phyloP scores from a whole-genome alignment of 2,797 vertebrate genomes.

The Cygnus olor region DNA sequence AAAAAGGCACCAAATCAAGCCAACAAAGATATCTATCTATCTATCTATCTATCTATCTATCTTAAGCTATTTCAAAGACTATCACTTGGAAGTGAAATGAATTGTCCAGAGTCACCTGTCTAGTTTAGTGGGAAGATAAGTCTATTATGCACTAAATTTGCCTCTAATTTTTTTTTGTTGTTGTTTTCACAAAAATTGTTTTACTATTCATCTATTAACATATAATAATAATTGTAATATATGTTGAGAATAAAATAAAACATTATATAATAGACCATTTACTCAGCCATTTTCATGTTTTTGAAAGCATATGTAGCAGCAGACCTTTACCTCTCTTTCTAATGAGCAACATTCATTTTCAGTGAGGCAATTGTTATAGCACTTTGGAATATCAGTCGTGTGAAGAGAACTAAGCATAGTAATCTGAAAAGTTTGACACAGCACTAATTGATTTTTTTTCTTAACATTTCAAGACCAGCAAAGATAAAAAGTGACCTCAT shows the following conservation, averaged over 20 bases:
- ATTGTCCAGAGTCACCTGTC: not conserved
- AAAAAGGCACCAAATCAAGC: not conserved
- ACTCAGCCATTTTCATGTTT: not conserved
- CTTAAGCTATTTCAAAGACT: not conserved
- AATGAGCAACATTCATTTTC: not conserved
- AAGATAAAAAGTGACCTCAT: not conserved
- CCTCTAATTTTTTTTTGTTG: not conserved
- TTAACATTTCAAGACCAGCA: constrained; percentile 4
- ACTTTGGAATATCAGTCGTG: not conserved
- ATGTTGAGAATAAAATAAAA: not conserved
- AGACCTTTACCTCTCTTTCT: not conserved
- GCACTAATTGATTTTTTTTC: not conserved
- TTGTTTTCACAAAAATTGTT: not conserved
- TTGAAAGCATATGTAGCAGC: not conserved
- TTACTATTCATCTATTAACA: not conserved
- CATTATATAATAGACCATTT: accelerated
- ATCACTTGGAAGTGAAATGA: not conserved
- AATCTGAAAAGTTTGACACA: not conserved
- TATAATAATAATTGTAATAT: not conserved
- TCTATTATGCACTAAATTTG: not conserved
- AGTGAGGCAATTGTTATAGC: not conserved
- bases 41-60: too few species aligned
- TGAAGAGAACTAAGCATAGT: not conserved
- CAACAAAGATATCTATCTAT: not conserved
- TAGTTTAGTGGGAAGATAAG: not conserved